Base-by-base conservation (phyloP, 2,113 vertebrate genomes). In the Passer domesticus region DNA sequence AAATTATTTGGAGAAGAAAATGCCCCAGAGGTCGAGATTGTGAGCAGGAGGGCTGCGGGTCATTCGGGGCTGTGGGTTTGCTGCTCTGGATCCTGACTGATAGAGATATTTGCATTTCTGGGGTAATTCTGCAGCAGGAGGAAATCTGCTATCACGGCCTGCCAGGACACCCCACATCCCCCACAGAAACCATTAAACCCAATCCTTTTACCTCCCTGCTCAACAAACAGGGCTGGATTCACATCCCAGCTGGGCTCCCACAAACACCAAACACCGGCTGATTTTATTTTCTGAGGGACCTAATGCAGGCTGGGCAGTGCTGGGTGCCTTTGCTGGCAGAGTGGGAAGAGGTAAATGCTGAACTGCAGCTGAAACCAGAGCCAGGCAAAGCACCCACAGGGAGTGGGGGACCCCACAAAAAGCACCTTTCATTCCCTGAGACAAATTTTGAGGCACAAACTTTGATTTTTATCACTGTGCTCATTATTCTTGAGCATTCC, bases 141-240 rank as follows among this genome's bases (percentile, higher is more conserved):
- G 76, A 87, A 81, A 90, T 90, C 73, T 92, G 96, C 92, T 94
- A 93, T 97, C 96, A 47, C 13, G 10, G 92, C 49, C 67, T 74
- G 83, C 94, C 95, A 95, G 97, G 97, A 87, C 78, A 91, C 94
- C 68, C 33, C 2, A 2, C 94, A 88, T 81, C 94, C 93, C 88
- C 81, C 6, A 28, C 85, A 75, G 91, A 88, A 97, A 96, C 93
- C 96, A 80, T 89, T 82, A 85, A 97, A 19, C 92, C 89, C 78
- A 91, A 94, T 97, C 96, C 96, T 88, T 97, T 92, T 4, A 43
- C 76, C 90, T 10, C 90, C 87, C 94, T 81, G 88, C 95, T 92
- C 87, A 96, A 75, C 94, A 92, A 94, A 81, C 62, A 88, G 13
- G 62, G 23, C 86, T 75, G 94, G 68, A 91, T 85, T 53, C 91